phyloP scores from a whole-genome alignment of 2,797 vertebrate species.

The Melanotaenia trifasciata region DNA sequence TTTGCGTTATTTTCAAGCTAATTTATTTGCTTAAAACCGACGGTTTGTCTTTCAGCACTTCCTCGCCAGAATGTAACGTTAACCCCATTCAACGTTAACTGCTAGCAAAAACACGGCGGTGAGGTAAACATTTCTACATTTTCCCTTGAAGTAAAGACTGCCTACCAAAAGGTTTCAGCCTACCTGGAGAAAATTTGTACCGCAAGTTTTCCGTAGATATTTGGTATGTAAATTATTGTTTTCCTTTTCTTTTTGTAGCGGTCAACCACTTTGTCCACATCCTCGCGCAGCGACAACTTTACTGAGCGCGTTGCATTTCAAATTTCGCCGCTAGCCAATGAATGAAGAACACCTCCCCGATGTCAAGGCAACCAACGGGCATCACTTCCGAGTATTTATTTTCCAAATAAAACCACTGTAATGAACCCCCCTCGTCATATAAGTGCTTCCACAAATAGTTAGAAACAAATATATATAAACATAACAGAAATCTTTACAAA shows the following conservation, averaged over 20 bases:
- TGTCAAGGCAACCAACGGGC: background rate
- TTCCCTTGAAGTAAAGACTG: background rate
- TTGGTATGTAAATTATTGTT: background rate
- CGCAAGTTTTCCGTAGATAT: background rate
- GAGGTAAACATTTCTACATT: background rate
- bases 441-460: background rate
- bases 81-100: background rate
- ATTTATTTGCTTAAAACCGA: background rate
- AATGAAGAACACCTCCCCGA: conserved; percentile 1
- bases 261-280: conserved; percentile 13
- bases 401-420: conserved; percentile 43
- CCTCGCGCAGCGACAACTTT: background rate
- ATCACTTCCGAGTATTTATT: background rate
- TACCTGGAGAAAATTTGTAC: background rate
- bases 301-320: conserved; percentile 77
- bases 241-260: background rate
- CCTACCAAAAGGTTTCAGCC: conserved; percentile 9
- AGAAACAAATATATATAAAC: background rate
- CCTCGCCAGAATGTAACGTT: background rate
- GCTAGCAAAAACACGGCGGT: background rate
- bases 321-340: conserved; percentile 83
- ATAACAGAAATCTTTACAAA: background rate
- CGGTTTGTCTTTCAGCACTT: background rate
- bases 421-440: background rate
- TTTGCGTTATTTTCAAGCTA: background rate